phyloP scores from a whole-genome alignment of 2,113 vertebrate genomes.

The Lophochroa leadbeateri region DNA sequence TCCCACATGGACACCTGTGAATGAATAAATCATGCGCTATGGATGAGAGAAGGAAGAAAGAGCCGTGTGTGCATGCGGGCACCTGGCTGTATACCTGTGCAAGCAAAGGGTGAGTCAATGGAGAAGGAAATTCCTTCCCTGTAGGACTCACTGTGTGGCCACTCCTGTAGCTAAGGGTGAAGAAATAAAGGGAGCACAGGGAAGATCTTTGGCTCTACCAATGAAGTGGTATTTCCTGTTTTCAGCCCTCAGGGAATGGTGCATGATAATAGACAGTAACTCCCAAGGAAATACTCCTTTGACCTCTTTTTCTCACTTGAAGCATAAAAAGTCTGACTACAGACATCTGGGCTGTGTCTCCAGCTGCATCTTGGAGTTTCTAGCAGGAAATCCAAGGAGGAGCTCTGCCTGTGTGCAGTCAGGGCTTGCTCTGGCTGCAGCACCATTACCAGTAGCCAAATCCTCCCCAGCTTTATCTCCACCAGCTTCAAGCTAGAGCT shows the following conservation, averaged over 20 bases:
- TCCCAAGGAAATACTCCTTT: not conserved
- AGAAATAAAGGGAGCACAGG: not conserved
- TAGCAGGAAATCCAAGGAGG: not conserved
- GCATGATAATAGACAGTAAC: not conserved
- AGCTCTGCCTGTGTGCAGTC: not conserved
- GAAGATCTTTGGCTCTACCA: not conserved
- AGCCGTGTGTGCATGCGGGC: not conserved
- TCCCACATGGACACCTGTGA: not conserved
- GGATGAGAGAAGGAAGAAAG: not conserved
- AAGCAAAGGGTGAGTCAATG: rapidly evolving
- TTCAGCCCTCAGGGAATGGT: not conserved
- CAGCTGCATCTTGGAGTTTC: not conserved
- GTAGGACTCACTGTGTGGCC: not conserved
- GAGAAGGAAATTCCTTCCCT: not conserved
- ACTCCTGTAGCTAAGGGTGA: not conserved
- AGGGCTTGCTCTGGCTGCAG: not conserved
- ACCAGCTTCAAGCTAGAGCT: not conserved
- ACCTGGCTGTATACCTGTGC: not conserved
- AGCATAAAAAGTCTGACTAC: not conserved
- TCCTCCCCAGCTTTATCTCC: not conserved
- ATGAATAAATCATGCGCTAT: not conserved
- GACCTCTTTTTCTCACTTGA: not conserved
- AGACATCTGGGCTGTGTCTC: not conserved
- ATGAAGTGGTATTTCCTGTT: not conserved
- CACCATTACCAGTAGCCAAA: not conserved